Evolutionary conservation across 35 echinoderm and acorn worm species (phyloP).

Genomic region (Lytechinus pictus): DNA sequence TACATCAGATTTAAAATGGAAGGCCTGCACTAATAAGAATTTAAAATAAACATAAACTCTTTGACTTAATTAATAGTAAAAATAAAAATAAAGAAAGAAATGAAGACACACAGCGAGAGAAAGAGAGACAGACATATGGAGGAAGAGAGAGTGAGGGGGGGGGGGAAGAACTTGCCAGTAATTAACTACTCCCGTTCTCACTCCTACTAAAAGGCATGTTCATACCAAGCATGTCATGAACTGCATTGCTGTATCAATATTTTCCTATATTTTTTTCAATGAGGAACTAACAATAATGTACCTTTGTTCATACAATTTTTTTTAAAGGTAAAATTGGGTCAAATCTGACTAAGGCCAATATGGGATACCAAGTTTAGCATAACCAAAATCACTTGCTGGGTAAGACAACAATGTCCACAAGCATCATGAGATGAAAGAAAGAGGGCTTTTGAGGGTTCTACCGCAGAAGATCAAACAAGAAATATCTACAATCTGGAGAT

Average conservation of each 20-base stretch:
- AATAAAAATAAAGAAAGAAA: too few species aligned
- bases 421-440: background rate
- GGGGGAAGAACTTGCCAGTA: background rate
- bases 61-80: too few species aligned
- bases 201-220: too few species aligned
- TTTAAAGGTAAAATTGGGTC: background rate
- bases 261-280: too few species aligned
- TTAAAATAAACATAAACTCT: too few species aligned
- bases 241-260: background rate
- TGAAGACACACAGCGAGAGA: too few species aligned
- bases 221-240: too few species aligned
- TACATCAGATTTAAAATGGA: background rate
- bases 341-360: background rate
- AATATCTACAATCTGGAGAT: conserved; percentile 32
- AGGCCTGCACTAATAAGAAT: too few species aligned
- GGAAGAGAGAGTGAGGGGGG: too few species aligned
- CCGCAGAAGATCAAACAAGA: background rate
- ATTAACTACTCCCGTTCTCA: background rate
- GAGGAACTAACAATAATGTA: background rate
- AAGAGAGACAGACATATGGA: background rate
- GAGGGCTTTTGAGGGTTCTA: background rate
- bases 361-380: background rate
- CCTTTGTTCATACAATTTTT: background rate
- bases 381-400: background rate
- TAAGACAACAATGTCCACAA: conserved; percentile 1